Base-by-base conservation (phyloP, 2,797 vertebrate species). In the Hozukius guyotensis region DNA sequence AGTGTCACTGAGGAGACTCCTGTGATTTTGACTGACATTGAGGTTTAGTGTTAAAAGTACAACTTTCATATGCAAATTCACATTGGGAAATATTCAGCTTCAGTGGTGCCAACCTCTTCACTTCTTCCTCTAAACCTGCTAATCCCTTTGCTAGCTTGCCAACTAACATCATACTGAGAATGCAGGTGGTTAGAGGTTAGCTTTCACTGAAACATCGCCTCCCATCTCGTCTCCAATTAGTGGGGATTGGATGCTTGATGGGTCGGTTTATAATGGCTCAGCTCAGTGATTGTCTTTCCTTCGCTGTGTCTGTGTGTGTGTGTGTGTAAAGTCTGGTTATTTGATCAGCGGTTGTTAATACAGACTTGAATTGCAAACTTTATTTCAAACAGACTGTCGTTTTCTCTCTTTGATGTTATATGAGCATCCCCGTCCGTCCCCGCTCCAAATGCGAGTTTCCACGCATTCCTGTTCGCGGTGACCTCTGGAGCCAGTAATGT, bases 321-420 rank as follows among this genome's bases (percentile, higher is more conserved):
- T 70, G 61, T 65, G 71, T 77, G 42, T 55, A 11, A 65, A 72
- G 64, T 53, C 20, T 78, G 42, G 52, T 77, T 86, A 82, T 87
- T 84, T 87, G 68, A 87, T 86, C 73, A 87, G 68, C 12, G 73
- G 34, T 72, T 67, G 67, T 57, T 83, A 86, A 87, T 75, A 66
- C 16, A 32, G 74, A 81, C 60, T 57, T 77, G 72, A 78, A 81
- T 80, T 76, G 78, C 55, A 60, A 77, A 49, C 27, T 32, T 61
- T 76, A 69, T 71, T 81, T 84, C 77, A 89, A 87, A 85, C 72
- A 74, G 57, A 68, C 75, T 52, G 55, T 78, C 3, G 6, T 84
- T 87, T 78, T 70, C n/a, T 1, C 64, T 56, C 76, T 85, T 84
- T 78, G 83, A 92, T 82, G 84, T 84, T 49, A 72, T 68, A 68